Percentiles rank a stretch among this genome's conserved stretches.
Conservation (phyloP, 2,113 vertebrate species). For the Myocastor coypus region DNA sequence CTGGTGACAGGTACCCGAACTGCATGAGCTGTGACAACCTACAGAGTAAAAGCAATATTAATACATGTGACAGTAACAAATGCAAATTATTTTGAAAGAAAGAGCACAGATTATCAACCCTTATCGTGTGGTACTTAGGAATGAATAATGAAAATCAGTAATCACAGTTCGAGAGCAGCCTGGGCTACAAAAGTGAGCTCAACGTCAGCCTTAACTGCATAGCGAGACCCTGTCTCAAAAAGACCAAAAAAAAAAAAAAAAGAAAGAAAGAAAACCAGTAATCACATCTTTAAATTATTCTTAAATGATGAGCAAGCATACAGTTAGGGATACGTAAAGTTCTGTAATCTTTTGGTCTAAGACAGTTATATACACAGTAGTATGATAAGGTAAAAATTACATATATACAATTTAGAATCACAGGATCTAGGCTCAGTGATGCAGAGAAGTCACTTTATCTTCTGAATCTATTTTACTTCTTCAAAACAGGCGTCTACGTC, state of each 20-base stretch:
- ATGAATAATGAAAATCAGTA: conserved; percentile 17
- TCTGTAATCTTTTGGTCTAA: conserved; percentile 46
- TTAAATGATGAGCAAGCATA: not conserved
- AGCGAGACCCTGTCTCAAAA: too few species aligned
- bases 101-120: not conserved
- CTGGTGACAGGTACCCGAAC: conserved; percentile 97
- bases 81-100: conserved; percentile 28
- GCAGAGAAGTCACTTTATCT: conserved; percentile 31
- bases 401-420: conserved; percentile 41
- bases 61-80: conserved; percentile 8
- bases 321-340: not conserved
- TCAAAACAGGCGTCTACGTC: not conserved
- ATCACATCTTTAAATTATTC: not conserved
- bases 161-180: not conserved
- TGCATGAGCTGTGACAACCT: conserved; percentile 99
- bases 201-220: too few species aligned
- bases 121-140: not conserved
- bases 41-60: conserved; percentile 34
- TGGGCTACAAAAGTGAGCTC: too few species aligned
- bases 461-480: conserved; percentile 23
- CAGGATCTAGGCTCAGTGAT: not conserved
- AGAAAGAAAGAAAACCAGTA: not conserved
- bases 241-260: too few species aligned
- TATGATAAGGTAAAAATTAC: not conserved
- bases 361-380: not conserved